Evolutionary conservation across 35 echinoderm and acorn worm genomes (phyloP), one percentile per base, ranked within the genome.

Genomic region (Apostichopus parvimensis): DNA sequence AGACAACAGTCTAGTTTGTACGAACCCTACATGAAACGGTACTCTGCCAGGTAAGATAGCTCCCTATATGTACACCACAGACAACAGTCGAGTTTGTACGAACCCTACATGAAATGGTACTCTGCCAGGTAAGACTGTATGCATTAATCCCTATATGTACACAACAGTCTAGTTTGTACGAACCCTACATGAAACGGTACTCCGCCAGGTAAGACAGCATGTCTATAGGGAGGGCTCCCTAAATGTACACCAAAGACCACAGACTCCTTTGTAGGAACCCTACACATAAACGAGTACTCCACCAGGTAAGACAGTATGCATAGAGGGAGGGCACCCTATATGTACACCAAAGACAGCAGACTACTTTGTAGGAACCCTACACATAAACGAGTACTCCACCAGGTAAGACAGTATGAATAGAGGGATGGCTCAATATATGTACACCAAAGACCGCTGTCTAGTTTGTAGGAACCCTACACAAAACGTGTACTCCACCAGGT

Each of bases 31-130:
- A 60, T 11, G 11, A 60, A 60, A 60, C 2, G 0, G 57, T 60
- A 6, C 1, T 60, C 7, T 11, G 11, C 11, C 57, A 8, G 57
- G 11, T 60, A 60, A 60, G 11, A 60, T 1, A 59, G 57, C 79
- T 98, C 15, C 96, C 94, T 9, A 94, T 95, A 65, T 98, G 95
- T 73, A 94, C 78, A 53, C 96, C 96, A 9, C 93, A 93, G 83
- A 94, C 93, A 45, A 4, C 34, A 45, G 34, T 45, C 34, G 3
- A 45, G 34, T 45, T 45, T 45, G 58, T 5, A 61, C 0, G 12
- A 8, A 12, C 58, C 12, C 6, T 61, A 8, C 7, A 61, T 12
- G 12, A 61, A 61, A 61, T 81, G 56, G 93, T 98, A 4, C 72
- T 92, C 52, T 54, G 93, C 72, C 96, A 93, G 91, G 92, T 95